Conservation (phyloP, 1,140 invertebrate genomes). For the Gryllus bimaculatus region DNA sequence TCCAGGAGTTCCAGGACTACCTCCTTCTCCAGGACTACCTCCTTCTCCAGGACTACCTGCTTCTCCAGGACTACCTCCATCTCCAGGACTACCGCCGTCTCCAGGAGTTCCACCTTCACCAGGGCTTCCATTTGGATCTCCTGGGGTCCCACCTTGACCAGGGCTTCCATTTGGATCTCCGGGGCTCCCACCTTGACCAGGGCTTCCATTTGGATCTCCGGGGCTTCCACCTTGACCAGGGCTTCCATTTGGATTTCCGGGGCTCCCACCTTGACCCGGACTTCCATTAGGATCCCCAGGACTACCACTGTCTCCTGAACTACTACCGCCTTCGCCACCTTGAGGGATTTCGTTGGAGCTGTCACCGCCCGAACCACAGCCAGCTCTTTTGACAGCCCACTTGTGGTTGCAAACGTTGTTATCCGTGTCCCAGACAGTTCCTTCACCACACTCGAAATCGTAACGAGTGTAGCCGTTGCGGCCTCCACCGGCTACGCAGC, state of each 20-base stretch:
- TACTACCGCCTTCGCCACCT: neutral
- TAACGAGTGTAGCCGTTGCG: slow-evolving; percentile 39
- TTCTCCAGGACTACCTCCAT: neutral
- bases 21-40: neutral
- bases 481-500: slow-evolving; percentile 31
- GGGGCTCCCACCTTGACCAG: neutral
- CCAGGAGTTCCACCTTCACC: neutral
- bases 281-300: neutral
- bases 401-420: slow-evolving; percentile 55
- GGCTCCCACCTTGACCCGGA: neutral
- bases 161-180: neutral
- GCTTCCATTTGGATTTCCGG: neutral
- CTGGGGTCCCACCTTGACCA: neutral
- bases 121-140: neutral
- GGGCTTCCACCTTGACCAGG: neutral
- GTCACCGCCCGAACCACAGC: neutral
- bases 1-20: neutral
- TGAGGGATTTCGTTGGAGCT: neutral
- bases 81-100: neutral
- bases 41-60: neutral
- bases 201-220: neutral
- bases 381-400: slow-evolving; percentile 39
- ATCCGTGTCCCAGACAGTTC: slow-evolving; percentile 62
- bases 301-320: neutral
- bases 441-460: slow-evolving; percentile 56